Base-by-base conservation (phyloP, 2,113 vertebrate genomes). In the Eupsittula cactorum region DNA sequence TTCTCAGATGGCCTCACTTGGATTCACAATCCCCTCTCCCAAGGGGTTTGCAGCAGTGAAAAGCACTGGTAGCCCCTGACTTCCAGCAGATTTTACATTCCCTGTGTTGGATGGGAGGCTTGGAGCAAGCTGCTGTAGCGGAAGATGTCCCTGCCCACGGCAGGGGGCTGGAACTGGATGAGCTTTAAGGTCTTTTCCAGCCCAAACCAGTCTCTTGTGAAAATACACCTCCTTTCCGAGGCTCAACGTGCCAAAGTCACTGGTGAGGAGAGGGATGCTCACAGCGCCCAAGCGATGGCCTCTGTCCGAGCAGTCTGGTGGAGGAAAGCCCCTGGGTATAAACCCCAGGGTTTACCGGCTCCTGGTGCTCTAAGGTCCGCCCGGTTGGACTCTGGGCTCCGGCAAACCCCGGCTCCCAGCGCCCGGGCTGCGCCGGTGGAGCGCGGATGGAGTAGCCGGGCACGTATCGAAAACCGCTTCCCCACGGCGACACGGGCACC, bases 221-320 rank as follows among this genome's bases (percentile, higher is more conserved):
- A 59, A 92, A 73, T 0, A 2, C n/a, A 1, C 50, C 16, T 1
- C 44, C 3, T 2, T 6, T 20, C 64, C 73, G 16, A 55, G 10
- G 78, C 46, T 16, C 20, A 3, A 1, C 7, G 15, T 2, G 20
- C 83, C 1, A 0, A 64, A 88, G 19, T 17, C 27, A 2, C 67
- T 2, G 14, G 37, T 4, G 82, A 28, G 33, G 24, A 4, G 7
- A 5, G 63, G 59, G 82, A 70, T 81, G 88, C 82, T 85, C 71
- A 1, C 41, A 0, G 70, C 0, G 9, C 37, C 80, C 50, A 0
- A 10, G 77, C 1, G 49, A 7, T 1, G 55, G 69, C 13, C 68
- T 7, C 65, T 6, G 73, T 2, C 9, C 0, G 57, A 42, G 31
- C 47, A 20, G 42, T 3, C 37, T 1, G 37, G 0, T 0, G 16